Base-by-base conservation (phyloP, 2,113 vertebrate genomes). In the Sprattus sprattus region DNA sequence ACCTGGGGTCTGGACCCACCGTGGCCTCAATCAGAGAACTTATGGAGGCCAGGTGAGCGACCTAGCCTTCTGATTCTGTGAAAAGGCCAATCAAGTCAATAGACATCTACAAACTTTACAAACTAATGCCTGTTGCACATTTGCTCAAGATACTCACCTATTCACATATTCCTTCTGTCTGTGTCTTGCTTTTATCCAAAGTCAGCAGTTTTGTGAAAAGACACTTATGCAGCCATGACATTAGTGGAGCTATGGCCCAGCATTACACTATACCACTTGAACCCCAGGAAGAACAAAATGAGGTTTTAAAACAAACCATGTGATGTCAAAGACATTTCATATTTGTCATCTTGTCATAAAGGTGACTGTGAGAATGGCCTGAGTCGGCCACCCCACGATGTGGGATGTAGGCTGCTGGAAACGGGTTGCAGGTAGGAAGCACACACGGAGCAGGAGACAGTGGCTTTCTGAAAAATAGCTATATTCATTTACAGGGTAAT, bases 1-100 rank as follows among this genome's bases (percentile, higher is more conserved):
- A 99, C 93, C 94, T 99, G 92, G 98, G 98, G 91, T 96, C 98
- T 2, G 98, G 98, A 89, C 98, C 97, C 86, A 97, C 96, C 0
- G 96, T 99, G 32, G 95, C 96, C 2, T 97, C 98, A 86, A 96
- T 99, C 93, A 93, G 98, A 94, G 94, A 96, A 85, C 95, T 99
- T 91, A 99, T 99, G 98, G 98, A 99, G 90, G 95, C 94, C 15
- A 93, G 95, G 95, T 95, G 88, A 90, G 88, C 47, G 45, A 75
- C n/a, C 39, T 10, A 9, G n/a, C 10, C 64, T 28, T 71, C 32
- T 60, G 54, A 60, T 22, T 60, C 22, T 22, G 18, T 22, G 54
- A 22, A 60, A 22, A 22, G 18, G 54, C 20, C 54, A 22, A 22
- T 20, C 54, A 6, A 60, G 20, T 20, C 20, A 60, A 60, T 60